Conservation (phyloP, 2,113 vertebrate genomes). For the Chamaetylas fuelleborni region DNA sequence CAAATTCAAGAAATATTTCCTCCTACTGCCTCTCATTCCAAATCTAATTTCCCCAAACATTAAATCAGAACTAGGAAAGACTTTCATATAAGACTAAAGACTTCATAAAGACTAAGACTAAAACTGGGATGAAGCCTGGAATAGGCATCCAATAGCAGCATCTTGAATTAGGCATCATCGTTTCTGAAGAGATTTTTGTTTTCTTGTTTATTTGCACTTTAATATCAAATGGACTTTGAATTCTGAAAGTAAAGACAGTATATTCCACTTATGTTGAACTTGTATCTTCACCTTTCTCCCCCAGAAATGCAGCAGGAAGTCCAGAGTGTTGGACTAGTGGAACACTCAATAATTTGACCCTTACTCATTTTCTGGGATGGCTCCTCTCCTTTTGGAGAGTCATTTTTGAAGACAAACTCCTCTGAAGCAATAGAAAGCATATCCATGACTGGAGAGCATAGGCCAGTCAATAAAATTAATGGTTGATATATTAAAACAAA, state of each 20-base stretch:
- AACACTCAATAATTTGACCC: background rate
- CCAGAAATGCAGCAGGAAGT: background rate
- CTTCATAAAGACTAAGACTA: background rate
- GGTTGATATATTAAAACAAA: background rate
- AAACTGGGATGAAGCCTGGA: background rate
- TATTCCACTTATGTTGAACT: background rate
- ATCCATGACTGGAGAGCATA: background rate
- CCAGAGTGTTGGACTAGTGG: background rate
- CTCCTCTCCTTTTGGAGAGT: background rate
- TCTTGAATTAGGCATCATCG: background rate
- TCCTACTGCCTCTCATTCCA: background rate
- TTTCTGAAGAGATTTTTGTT: background rate
- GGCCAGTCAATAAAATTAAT: background rate
- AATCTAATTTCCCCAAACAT: constrained; percentile 24
- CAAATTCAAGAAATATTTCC: background rate
- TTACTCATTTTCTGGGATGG: background rate
- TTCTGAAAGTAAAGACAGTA: background rate
- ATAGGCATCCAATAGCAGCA: background rate
- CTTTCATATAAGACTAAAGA: background rate
- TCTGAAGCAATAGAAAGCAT: background rate
- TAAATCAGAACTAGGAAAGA: background rate
- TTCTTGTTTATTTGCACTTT: background rate
- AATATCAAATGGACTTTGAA: background rate
- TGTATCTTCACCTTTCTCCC: background rate
- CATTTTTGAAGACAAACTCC: background rate